phyloP scores from a whole-genome alignment of 1,140 invertebrate genomes.

The Akabosia matsudoensis region DNA sequence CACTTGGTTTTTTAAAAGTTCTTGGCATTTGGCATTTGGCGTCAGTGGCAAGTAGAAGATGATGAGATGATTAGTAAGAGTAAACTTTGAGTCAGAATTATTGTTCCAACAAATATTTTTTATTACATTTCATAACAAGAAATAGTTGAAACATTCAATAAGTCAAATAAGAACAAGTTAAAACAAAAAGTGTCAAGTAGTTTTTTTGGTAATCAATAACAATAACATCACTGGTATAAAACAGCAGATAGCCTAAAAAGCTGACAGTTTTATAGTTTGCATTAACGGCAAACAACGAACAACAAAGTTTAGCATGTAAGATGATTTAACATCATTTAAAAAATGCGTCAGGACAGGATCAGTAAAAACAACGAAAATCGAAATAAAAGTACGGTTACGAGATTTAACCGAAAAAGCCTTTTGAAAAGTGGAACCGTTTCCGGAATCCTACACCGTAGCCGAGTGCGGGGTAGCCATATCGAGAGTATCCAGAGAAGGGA shows the following conservation, averaged over 20 bases:
- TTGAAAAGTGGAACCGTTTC: conserved; percentile 22
- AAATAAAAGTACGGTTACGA: not conserved
- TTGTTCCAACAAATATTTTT: not conserved
- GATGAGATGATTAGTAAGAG: too few species aligned
- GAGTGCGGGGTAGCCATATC: not conserved
- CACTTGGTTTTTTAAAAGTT: too few species aligned
- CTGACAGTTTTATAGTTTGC: not conserved
- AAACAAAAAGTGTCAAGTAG: not conserved
- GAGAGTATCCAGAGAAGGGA: not conserved
- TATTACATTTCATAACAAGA: not conserved
- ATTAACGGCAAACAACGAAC: not conserved
- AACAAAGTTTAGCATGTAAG: not conserved
- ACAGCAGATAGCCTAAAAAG: not conserved
- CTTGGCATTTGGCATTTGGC: too few species aligned
- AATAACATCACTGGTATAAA: conserved; percentile 14
- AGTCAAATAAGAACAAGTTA: not conserved
- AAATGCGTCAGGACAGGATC: conserved; percentile 13
- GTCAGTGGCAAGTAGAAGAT: too few species aligned
- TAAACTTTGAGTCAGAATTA: too few species aligned
- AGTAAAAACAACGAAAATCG: not conserved
- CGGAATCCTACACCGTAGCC: conserved; percentile 23
- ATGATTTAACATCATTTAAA: not conserved
- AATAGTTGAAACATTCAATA: not conserved
- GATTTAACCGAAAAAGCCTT: conserved; percentile 22
- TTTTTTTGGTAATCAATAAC: not conserved